Evolutionary conservation across 2,113 vertebrate genomes (phyloP), one percentile per base, ranked within the genome.

Genomic region (Alligator mississippiensis): DNA sequence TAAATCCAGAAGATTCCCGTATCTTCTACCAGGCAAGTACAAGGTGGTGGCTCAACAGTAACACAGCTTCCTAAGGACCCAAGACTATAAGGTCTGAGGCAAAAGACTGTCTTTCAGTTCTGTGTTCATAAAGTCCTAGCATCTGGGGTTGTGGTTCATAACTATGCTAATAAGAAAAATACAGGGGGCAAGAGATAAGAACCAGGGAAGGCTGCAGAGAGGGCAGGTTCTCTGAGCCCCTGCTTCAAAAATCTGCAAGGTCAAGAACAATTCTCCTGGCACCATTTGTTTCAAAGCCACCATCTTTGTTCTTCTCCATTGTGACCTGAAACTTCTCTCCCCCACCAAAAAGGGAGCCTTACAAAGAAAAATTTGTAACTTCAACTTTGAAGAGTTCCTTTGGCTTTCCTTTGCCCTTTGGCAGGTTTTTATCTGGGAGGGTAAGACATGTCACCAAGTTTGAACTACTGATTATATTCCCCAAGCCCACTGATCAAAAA

Each of bases 401-500:
- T 66, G 30, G 79, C 22, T 54, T 91, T 27, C 76, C 84, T 15
- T 6, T 13, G 24, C 24, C 17, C 15, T 88, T 86, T 22, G 62
- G 12, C 5, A 15, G n/a, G 24, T 9, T 66, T 47, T 90, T 88
- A 30, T 22, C 59, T 4, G 0, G 18, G 34, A 83, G 6, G 72
- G 9, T 15, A 28, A 75, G 86, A 38, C 24, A 75, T 83, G 87
- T 11, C 28, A 94, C 11, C 17, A n/a, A 38, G 25, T 11, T 74
- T 78, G 66, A n/a, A 59, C 92, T 2, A 27, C 4, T 5, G 85
- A 17, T 54, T 78, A 16, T 80, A 93, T 84, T 90, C 79, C 28
- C 47, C 57, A 25, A 30, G 66, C 93, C 88, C 92, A 78, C 54
- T 25, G 6, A n/a, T 66, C 7, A 92, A 95, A 92, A 91, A 90